Conservation (phyloP, 2,113 vertebrate species). For the Micromys minutus region DNA sequence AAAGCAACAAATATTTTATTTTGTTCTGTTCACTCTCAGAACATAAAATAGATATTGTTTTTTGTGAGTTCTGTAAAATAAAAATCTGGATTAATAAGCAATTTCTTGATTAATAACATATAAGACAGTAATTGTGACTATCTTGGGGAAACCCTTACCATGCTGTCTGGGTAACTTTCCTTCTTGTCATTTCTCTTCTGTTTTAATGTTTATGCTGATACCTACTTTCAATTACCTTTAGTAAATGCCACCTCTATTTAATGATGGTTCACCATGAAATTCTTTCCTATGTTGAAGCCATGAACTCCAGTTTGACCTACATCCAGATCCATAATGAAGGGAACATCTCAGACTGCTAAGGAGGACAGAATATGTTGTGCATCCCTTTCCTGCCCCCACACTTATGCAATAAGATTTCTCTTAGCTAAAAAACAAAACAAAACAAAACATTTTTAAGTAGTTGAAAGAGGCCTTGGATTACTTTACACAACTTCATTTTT, state of each 20-base stretch:
- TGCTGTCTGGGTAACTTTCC: too few relatives aligned
- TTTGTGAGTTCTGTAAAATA: slow-evolving; percentile 4
- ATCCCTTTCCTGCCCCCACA: not conserved
- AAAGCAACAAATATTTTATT: not conserved
- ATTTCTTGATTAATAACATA: not conserved
- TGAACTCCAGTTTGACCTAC: not conserved
- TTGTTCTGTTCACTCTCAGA: not conserved
- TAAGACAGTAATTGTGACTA: not conserved
- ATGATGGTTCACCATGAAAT: not conserved
- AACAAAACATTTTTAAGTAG: not conserved
- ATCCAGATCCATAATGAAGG: not conserved
- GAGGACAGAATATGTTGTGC: not conserved
- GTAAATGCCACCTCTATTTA: not conserved
- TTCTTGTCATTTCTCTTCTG: not conserved
- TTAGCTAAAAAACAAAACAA: not conserved
- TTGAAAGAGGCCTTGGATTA: not conserved
- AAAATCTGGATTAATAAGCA: not conserved
- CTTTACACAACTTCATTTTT: not conserved
- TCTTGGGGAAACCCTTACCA: not conserved
- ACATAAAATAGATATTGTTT: not conserved
- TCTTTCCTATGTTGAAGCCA: not conserved
- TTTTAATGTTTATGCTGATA: not conserved
- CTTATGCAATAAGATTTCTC: not conserved
- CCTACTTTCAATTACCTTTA: not conserved
- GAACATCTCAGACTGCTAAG: not conserved